A percentile compares a stretch with the other conserved stretches of the same genome.
Conservation (phyloP, 1,140 invertebrate species). For the Sitophilus oryzae region DNA sequence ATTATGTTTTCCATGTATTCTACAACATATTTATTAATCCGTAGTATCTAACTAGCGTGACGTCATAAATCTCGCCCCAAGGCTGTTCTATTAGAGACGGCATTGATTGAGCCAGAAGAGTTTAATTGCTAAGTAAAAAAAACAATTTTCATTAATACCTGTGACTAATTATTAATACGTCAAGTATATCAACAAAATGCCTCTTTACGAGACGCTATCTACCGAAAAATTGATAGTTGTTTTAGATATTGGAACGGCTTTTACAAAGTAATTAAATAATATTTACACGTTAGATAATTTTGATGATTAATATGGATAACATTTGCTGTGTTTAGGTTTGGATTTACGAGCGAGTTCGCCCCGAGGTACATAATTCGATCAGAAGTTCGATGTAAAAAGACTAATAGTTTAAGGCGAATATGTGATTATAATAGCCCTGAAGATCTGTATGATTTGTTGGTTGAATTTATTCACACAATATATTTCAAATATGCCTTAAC, state of each 20-base stretch:
- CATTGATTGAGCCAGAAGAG: no score
- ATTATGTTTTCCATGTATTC: no score
- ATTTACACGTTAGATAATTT: conserved; percentile 5
- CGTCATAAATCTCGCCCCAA: no score
- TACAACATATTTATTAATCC: no score
- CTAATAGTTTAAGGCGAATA: conserved; percentile 58
- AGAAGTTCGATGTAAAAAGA: conserved; percentile 63
- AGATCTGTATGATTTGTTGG: conserved; percentile 78
- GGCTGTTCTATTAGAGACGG: no score
- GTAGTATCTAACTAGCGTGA: no score
- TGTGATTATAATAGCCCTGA: conserved; percentile 64
- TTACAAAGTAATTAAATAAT: conserved; percentile 73
- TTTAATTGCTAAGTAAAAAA: no score
- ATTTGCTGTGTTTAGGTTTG: conserved; percentile 61
- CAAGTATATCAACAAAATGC: no score
- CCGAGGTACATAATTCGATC: conserved; percentile 83
- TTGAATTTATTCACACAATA: conserved; percentile 81
- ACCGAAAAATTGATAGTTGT: conserved; percentile 85
- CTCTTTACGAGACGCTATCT: conserved; percentile 71
- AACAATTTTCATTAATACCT: no score
- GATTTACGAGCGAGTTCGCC: conserved; percentile 80
- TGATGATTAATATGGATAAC: conserved; percentile 4
- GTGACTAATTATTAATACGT: no score
- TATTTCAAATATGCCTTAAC: conserved; percentile 76
- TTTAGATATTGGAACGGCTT: conserved; percentile 84